Percentiles rank a stretch among this genome's conserved stretches.
Evolutionary conservation across 2,797 vertebrate species (phyloP).

Genomic region (Tamandua tetradactyla): DNA sequence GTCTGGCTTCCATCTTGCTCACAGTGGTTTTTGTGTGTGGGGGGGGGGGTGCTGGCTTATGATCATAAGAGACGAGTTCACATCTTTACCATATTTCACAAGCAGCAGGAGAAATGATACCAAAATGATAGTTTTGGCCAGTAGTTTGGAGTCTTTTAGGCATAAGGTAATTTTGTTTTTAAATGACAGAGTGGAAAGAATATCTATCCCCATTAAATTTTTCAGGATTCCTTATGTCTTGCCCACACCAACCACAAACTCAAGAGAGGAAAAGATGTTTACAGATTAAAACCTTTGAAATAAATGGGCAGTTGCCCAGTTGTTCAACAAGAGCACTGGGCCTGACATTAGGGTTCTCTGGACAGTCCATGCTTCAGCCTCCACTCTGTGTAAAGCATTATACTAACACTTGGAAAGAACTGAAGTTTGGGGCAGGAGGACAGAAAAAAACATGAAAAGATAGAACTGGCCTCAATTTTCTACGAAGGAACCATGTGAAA

Average conservation of each 20-base stretch:
- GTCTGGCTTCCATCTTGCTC: slow-evolving; percentile 42
- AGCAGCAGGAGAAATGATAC: slow-evolving; percentile 40
- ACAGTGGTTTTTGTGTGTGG: slow-evolving; percentile 22
- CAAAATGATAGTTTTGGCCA: not conserved
- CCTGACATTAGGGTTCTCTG: not conserved
- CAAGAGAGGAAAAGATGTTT: slow-evolving; percentile 17
- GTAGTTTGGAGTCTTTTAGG: slow-evolving; percentile 21
- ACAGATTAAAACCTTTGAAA: slow-evolving; percentile 21
- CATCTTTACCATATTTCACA: slow-evolving; percentile 28
- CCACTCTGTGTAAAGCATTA: not conserved
- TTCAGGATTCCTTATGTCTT: slow-evolving; percentile 30
- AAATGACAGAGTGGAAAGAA: slow-evolving; percentile 6
- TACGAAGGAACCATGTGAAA: not conserved
- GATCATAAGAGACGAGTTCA: slow-evolving; percentile 30
- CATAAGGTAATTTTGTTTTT: slow-evolving; percentile 41
- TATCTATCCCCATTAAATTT: not conserved
- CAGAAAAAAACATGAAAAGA: slow-evolving; percentile 28
- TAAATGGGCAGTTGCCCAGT: not conserved
- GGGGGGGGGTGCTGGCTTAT: not conserved
- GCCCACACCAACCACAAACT: not conserved
- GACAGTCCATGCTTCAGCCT: not conserved
- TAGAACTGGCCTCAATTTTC: not conserved
- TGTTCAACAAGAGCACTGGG: not conserved
- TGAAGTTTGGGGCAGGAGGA: not conserved
- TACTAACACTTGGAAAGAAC: slow-evolving; percentile 8